Base-by-base conservation (phyloP, 2,797 vertebrate genomes). In the Protonibea diacanthus region DNA sequence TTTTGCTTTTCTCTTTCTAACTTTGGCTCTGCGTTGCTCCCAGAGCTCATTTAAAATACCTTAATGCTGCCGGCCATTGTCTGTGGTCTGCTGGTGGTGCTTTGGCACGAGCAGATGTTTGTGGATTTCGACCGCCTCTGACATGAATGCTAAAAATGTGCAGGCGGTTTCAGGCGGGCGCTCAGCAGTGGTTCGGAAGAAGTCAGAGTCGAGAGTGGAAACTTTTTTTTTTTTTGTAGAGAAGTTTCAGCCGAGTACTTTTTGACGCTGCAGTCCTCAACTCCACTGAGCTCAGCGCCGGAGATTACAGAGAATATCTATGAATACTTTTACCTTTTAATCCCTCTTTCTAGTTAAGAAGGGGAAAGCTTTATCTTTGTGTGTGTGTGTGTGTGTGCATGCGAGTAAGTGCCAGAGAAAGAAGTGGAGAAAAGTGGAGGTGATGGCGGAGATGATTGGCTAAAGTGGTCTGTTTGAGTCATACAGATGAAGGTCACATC, bases 231-330 rank as follows among this genome's bases (percentile, higher is more conserved):
- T 33, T 38, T 79, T 72, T 53, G 5, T 51, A 12, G 56, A 44
- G 38, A 85, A 80, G 49, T 82, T 87, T 77, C 29, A 33, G 62
- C 61, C 51, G 59, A 80, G 66, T 58, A 48, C 58, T 74, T 74
- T 82, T 73, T 55, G 48, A 78, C 20, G 15, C 56, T 71, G 77
- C 85, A 83, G 76, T 81, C 66, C 74, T 78, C 49, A 71, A 74
- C 70, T 81, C 49, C 47, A 86, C 84, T 86, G 78, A 86, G 86
- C 84, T 90, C 87, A 87, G 90, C 90, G 74, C 61, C 14, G 69
- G 58, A 91, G 90, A 92, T 90, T 89, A 91, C 42, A 29, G 71
- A 68, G 86, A 85, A 86, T 86, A 83, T 91, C 84, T 88, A 71
- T 84, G 78, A 82, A 47, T 85, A 82, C 64, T 62, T 74, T 75